Conservation (phyloP, 2,888 invertebrate genomes). For the Nycteola revayana region DNA sequence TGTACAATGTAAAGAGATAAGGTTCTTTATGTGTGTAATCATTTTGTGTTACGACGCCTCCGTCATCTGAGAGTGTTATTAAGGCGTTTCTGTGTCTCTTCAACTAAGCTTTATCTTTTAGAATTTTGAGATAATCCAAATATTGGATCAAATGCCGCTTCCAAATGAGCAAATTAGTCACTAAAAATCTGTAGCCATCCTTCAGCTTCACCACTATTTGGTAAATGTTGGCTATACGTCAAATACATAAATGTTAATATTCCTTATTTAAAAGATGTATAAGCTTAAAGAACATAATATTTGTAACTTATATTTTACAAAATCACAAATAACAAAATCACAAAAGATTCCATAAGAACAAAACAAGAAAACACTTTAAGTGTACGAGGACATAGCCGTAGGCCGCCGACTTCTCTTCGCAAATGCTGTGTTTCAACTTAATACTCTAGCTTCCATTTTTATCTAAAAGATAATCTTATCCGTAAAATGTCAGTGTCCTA, state of each 20-base stretch:
- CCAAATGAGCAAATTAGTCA: no score
- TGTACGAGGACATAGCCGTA: slow-evolving; percentile 1
- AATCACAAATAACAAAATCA: no score
- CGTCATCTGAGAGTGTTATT: slow-evolving; percentile 66
- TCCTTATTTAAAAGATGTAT: neutral
- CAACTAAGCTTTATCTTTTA: no score
- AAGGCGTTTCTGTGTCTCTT: slow-evolving; percentile 39
- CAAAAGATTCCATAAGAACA: neutral
- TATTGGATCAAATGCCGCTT: no score
- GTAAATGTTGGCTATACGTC: no score
- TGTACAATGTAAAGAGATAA: slow-evolving; percentile 75
- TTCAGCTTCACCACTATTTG: no score
- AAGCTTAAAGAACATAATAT: no score
- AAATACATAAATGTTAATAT: no score
- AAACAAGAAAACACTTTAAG: neutral
- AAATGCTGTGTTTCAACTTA: slow-evolving; percentile 1
- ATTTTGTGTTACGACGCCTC: slow-evolving; percentile 71
- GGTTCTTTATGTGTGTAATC: slow-evolving; percentile 77
- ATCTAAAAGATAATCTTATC: slow-evolving; percentile 22
- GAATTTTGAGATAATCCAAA: no score
- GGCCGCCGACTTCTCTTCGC: neutral
- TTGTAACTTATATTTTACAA: no score
- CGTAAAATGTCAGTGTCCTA: slow-evolving; percentile 30
- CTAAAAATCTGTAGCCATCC: no score
- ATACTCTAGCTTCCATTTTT: slow-evolving; percentile 13